Conservation (phyloP, 2,797 vertebrate species). For the Calcarius lapponicus region DNA sequence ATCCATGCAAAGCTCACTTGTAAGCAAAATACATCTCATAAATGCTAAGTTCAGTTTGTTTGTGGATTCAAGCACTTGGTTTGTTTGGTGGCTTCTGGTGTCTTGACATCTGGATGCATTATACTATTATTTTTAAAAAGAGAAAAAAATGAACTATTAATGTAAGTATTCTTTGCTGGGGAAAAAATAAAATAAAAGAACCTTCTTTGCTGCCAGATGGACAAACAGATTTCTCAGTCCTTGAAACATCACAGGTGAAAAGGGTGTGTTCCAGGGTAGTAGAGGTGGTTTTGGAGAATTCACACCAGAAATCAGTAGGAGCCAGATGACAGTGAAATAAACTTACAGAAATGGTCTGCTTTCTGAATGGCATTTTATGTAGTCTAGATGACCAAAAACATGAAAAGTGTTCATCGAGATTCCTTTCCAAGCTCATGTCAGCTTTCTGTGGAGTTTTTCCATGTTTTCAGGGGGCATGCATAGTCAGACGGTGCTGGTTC, state of each 20-base stretch:
- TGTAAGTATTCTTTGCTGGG: neutral
- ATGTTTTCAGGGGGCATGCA: neutral
- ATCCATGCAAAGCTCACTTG: neutral
- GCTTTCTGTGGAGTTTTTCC: neutral
- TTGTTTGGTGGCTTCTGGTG: neutral
- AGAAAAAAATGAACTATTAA: accelerated
- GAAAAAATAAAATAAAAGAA: neutral
- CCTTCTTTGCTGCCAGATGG: neutral
- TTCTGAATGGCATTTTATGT: neutral
- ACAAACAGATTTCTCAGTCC: neutral
- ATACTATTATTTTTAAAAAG: neutral
- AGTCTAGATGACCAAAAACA: neutral
- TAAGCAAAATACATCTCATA: neutral
- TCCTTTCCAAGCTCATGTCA: neutral
- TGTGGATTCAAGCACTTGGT: neutral
- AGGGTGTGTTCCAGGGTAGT: neutral
- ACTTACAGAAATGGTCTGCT: neutral
- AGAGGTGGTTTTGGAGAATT: neutral
- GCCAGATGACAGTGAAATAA: neutral
- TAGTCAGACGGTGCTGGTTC: neutral
- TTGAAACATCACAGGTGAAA: neutral
- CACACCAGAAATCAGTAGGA: neutral
- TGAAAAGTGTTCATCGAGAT: neutral
- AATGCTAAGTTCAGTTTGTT: neutral
- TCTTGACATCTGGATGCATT: neutral